Conservation (phyloP, 2,888 invertebrate genomes). For the Mystacides longicornis region DNA sequence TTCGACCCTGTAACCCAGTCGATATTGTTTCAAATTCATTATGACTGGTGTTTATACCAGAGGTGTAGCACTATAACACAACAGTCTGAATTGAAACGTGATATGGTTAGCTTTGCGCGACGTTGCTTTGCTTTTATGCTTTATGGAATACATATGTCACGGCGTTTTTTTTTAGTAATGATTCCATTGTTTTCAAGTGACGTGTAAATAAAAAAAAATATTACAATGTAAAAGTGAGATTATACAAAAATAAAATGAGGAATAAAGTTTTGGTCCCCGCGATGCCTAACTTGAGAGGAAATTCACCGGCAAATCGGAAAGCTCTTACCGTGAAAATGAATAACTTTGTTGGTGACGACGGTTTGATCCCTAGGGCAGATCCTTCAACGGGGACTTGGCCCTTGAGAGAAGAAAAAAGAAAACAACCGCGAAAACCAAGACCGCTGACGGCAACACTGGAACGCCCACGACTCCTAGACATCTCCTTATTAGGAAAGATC, state of each 20-base stretch:
- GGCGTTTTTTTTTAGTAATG: no score
- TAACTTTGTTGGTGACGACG: slow-evolving; percentile 21
- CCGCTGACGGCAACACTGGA: slow-evolving; percentile 52
- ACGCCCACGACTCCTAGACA: slow-evolving; percentile 47
- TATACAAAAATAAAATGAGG: no score
- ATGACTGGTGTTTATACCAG: no score
- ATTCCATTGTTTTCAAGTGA: no score
- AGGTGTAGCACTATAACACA: no score
- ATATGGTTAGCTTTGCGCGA: no score
- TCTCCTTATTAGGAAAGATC: slow-evolving; percentile 42
- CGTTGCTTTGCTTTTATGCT: no score
- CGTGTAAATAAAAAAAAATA: no score
- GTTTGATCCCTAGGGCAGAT: neutral
- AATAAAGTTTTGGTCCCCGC: slow-evolving; percentile 14
- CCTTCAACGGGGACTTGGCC: slow-evolving; percentile 11
- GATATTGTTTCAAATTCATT: neutral
- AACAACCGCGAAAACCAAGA: slow-evolving; percentile 27
- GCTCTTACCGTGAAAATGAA: slow-evolving; percentile 23
- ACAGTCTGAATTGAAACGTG: no score
- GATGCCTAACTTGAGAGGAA: slow-evolving; percentile 13
- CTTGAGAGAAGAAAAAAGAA: slow-evolving; percentile 9
- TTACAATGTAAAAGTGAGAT: no score
- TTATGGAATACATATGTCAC: no score
- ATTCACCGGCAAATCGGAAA: slow-evolving; percentile 15
- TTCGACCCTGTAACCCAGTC: neutral